These are phyloP conservation scores for Phylloscopus trochiloides DNA, from an alignment of 2,113 vertebrate genomes.

Conservation along the genomic window DNA sequence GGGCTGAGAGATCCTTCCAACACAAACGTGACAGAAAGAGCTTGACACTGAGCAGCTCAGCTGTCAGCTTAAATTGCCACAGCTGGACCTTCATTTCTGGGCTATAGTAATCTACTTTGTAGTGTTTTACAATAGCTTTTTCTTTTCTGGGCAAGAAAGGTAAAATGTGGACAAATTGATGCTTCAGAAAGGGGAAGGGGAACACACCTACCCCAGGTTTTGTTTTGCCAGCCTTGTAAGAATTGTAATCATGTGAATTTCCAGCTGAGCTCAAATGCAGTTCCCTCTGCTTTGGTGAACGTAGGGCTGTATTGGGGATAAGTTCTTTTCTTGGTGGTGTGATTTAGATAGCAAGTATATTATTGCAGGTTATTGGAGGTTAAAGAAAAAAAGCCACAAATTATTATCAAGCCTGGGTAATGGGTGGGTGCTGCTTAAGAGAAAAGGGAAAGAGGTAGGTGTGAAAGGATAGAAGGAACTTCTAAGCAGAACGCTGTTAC, in stretches of 20 bases:
- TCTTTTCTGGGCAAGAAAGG: not conserved
- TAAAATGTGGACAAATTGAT: not conserved
- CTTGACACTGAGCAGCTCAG: not conserved
- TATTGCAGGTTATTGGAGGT: not conserved
- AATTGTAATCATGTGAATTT: not conserved
- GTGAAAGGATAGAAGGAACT: not conserved
- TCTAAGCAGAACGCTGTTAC: not conserved
- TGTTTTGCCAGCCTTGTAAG: not conserved
- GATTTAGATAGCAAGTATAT: not conserved
- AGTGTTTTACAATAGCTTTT: not conserved
- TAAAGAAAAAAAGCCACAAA: not conserved
- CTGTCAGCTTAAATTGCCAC: not conserved
- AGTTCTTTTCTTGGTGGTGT: not conserved
- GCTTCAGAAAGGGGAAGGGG: not conserved
- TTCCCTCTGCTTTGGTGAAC: not conserved
- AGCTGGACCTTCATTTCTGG: not conserved
- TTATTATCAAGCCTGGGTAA: not conserved
- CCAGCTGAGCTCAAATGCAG: not conserved
- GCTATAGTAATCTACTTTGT: not conserved
- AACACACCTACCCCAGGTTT: not conserved
- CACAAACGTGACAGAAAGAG: not conserved
- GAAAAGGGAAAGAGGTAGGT: not conserved
- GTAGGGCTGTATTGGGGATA: not conserved
- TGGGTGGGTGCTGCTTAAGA: not conserved
- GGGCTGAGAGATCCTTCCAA: not conserved